Evolutionary conservation across 64 coral and sea anemone genomes (phyloP).

Genomic region (Actinia equina): DNA sequence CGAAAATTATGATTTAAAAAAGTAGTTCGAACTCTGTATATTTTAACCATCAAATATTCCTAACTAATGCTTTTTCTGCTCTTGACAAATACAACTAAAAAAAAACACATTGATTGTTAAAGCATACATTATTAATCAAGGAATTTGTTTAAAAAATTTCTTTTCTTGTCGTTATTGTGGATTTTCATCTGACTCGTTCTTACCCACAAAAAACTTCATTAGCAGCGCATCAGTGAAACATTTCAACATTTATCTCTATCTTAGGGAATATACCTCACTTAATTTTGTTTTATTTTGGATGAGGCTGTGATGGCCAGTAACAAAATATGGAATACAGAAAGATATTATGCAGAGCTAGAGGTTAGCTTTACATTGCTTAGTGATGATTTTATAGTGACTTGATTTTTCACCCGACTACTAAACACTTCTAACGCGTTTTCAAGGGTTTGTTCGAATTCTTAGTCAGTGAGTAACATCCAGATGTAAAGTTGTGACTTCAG

Average conservation of each 20-base stretch:
- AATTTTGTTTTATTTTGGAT: neutral
- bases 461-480: neutral
- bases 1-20: neutral
- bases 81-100: neutral
- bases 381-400: neutral
- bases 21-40: neutral
- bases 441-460: neutral
- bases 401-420: neutral
- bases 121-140: neutral
- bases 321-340: neutral
- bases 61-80: slow-evolving; percentile 6
- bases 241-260: neutral
- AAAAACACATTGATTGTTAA: neutral
- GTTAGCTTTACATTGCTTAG: neutral
- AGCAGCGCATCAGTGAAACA: neutral
- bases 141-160: slow-evolving; percentile 7
- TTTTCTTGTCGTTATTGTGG: slow-evolving; percentile 10
- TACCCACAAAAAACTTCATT: slow-evolving; percentile 13
- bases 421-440: neutral
- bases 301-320: neutral
- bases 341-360: neutral
- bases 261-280: neutral
- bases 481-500: neutral
- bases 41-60: neutral
- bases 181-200: neutral